These are phyloP conservation scores for Capitulum mitella DNA, from an alignment of 2,888 invertebrate species.

Conservation along the genomic window DNA sequence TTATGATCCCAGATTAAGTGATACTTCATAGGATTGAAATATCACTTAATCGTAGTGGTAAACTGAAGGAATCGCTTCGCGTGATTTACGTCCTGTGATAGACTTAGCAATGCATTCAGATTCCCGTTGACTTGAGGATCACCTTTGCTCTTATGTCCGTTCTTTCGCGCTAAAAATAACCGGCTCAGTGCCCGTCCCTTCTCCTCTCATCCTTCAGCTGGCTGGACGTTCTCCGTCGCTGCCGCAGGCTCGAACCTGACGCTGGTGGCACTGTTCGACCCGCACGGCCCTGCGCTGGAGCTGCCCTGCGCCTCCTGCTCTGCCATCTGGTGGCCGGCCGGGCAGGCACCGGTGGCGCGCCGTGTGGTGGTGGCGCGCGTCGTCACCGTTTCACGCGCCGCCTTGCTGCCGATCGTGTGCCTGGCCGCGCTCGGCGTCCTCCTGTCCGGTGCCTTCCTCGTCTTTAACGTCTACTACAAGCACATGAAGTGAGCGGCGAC, in stretches of 20 bases:
- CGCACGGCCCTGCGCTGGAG: conserved; percentile 54
- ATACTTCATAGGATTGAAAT: no score
- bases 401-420: conserved; percentile 64
- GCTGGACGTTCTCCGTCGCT: background rate
- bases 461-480: conserved; percentile 74
- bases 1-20: no score
- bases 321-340: conserved; percentile 63
- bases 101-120: no score
- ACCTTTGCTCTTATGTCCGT: no score
- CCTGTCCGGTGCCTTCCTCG: conserved; percentile 64
- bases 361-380: conserved; percentile 64
- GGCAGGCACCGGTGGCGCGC: conserved; percentile 70
- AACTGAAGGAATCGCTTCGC: no score
- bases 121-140: no score
- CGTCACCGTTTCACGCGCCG: conserved; percentile 67
- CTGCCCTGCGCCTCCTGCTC: conserved; percentile 63
- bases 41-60: no score
- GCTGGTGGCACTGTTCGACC: conserved; percentile 63
- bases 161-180: no score
- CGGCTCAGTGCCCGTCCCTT: no score
- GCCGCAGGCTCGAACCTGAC: conserved; percentile 58
- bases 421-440: conserved; percentile 67
- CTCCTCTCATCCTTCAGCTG: no score
- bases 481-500: conserved; percentile 59
- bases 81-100: no score